Conservation (phyloP, 2,888 invertebrate genomes). For the Vannuccia rotundouncinata region DNA sequence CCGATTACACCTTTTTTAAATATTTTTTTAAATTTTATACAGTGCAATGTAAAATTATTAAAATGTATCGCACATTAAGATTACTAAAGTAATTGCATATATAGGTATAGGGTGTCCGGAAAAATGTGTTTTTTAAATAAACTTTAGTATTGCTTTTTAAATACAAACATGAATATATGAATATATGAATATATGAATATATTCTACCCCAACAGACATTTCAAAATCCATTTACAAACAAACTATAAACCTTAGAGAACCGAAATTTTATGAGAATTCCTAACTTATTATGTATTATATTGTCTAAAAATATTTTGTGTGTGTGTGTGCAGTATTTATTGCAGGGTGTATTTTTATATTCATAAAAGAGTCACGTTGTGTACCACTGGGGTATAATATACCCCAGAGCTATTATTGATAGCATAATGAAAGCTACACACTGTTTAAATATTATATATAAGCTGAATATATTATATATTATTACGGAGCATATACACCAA, state of each 20-base stretch:
- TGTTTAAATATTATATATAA: slow-evolving; percentile 24
- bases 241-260: slow-evolving; percentile 18
- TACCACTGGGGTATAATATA: slow-evolving; percentile 23
- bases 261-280: slow-evolving; percentile 23
- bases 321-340: slow-evolving; percentile 8
- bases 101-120: no score
- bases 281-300: slow-evolving; percentile 26
- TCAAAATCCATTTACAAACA: slow-evolving; percentile 19
- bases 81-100: no score
- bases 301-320: slow-evolving; percentile 24
- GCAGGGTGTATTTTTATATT: slow-evolving; percentile 26
- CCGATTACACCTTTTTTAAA: no score
- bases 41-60: no score
- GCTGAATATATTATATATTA: background rate
- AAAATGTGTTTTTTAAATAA: no score
- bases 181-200: no score
- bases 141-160: no score
- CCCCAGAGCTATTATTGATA: slow-evolving; percentile 24
- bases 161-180: no score
- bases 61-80: no score
- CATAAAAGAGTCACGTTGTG: slow-evolving; percentile 15
- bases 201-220: slow-evolving; percentile 20
- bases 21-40: no score
- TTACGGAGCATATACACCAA: background rate
- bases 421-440: slow-evolving; percentile 24